Base-by-base conservation (phyloP, 2,113 vertebrate genomes). In the Cynopterus brachyotis region DNA sequence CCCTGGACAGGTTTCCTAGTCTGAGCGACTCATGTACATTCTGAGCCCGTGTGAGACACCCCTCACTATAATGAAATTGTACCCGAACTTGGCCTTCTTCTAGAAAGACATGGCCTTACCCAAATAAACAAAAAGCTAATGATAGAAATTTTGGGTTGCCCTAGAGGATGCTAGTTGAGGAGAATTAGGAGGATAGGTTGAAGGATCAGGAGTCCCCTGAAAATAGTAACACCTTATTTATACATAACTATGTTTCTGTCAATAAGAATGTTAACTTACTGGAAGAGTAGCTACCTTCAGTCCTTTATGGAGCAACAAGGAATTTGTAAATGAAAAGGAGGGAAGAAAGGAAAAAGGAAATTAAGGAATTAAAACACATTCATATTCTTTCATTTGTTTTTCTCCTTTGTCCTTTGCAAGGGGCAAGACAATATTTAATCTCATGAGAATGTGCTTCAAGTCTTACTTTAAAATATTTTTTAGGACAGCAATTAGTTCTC, bases 31-130 rank as follows among this genome's bases (percentile, higher is more conserved):
- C 32, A 11, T 3, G n/a, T 45, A 16, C 13, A 9, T 0, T 19
- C 37, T 28, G 50, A 26, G 42, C 53, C 42, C 30, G 11, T 24
- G 19, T 13, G 50, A n/a, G 37, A 35, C 53, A 69, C 28, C 45
- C 53, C 24, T 50, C 26, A 13, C 13, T 32, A 11, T 8, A n/a
- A 30, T 32, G 55, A 79, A 92, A 66, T 7, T 20, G 9, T 5
- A n/a, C 59, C 75, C 80, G 69, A 40, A 69, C 20, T 62, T 0
- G 1, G 35, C 22, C 45, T 78, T 26, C 70, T 82, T 92, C 94
- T 95, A 59, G 53, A 91, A 89, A 97, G 70, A 75, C 20, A 53
- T 20, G 30, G 35, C 28, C 32, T 96, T 86, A 30, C 24, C 9
- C 53, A 87, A 79, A 62, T 67, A 82, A 76, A 83, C n/a, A 82